A percentile compares a stretch with the other conserved stretches of the same genome.
These are phyloP conservation scores for Sinodicranocentrus sp. DNA, from an alignment of 2,888 invertebrate genomes.

Conservation along the genomic window DNA sequence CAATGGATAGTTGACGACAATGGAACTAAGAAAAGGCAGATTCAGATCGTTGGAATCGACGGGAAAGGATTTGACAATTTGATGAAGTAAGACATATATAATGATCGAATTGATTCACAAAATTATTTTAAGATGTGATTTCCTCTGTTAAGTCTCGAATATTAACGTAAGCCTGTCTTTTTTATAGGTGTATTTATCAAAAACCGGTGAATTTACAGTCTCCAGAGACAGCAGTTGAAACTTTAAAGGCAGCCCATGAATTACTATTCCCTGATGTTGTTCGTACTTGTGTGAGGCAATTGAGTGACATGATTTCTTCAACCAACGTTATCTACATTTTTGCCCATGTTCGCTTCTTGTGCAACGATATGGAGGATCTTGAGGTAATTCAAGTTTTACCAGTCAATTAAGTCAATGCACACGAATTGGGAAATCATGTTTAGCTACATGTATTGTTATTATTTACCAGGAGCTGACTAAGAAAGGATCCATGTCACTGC, in stretches of 20 bases:
- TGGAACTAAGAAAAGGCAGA: constrained; percentile 17
- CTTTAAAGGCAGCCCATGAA: constrained; percentile 45
- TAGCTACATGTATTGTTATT: background rate
- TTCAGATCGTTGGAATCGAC: background rate
- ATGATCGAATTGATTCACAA: no score
- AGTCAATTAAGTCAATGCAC: background rate
- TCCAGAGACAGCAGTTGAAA: constrained; percentile 29
- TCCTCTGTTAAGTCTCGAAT: no score
- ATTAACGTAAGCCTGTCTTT: no score
- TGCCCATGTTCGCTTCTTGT: constrained; percentile 18
- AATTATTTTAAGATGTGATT: no score
- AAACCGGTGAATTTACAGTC: constrained; percentile 29
- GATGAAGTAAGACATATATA: constrained; percentile 41
- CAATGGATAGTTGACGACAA: background rate
- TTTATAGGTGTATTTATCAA: constrained; percentile 26
- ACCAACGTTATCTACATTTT: constrained; percentile 40
- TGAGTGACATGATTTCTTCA: constrained; percentile 26
- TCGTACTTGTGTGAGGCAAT: constrained; percentile 12
- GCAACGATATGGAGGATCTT: constrained; percentile 38
- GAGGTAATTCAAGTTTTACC: constrained; percentile 23
- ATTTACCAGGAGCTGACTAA: background rate
- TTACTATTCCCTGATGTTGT: constrained; percentile 24
- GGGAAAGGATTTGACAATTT: constrained; percentile 52
- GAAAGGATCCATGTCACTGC: background rate
- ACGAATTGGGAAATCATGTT: background rate